Evolutionary conservation across 2,113 vertebrate species (phyloP).

Genomic region (Tragelaphus scriptus): DNA sequence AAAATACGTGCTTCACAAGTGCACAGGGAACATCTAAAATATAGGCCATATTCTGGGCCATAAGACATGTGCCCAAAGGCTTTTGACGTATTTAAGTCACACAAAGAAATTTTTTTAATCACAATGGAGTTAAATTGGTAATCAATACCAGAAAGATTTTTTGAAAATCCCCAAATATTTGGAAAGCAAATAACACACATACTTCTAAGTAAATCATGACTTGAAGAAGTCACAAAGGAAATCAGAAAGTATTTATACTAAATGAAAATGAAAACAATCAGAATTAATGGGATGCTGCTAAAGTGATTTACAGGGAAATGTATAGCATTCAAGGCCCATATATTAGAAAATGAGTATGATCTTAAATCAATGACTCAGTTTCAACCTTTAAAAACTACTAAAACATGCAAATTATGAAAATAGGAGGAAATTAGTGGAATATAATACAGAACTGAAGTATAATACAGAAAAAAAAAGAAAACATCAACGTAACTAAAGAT

Average conservation of each 20-base stretch:
- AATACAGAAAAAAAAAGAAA: not conserved
- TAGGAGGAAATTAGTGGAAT: conserved; percentile 12
- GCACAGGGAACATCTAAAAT: not conserved
- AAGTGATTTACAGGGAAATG: not conserved
- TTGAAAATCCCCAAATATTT: not conserved
- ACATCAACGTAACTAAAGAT: not conserved
- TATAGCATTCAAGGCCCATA: not conserved
- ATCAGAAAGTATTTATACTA: not conserved
- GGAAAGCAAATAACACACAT: not conserved
- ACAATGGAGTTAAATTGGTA: not conserved
- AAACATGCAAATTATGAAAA: not conserved
- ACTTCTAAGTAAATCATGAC: not conserved
- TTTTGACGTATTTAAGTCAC: not conserved
- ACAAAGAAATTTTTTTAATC: not conserved
- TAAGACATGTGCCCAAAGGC: not conserved
- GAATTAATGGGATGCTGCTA: not conserved
- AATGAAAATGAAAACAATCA: not conserved
- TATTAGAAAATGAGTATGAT: not conserved
- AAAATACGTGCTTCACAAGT: not conserved
- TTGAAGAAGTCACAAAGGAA: not conserved
- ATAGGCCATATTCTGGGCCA: not conserved
- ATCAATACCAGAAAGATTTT: not conserved
- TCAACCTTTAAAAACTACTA: not conserved
- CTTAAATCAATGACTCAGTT: not conserved
- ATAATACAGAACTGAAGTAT: not conserved